These are phyloP conservation scores for Spea hammondii DNA, from an alignment of 2,797 vertebrate genomes.

Conservation along the genomic window DNA sequence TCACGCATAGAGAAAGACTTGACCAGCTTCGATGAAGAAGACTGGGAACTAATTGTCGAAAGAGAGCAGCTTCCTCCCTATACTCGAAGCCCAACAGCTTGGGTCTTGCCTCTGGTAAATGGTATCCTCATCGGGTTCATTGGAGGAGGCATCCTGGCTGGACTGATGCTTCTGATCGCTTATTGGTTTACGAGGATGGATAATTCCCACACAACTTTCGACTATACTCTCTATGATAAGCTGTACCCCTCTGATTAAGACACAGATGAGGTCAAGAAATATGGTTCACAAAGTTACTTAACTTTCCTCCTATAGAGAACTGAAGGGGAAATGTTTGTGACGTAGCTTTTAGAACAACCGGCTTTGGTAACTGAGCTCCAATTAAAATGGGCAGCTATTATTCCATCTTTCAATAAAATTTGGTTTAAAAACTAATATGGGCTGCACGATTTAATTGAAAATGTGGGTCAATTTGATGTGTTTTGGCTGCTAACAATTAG, in stretches of 20 bases:
- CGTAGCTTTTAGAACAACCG: no score
- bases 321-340: no score
- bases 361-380: no score
- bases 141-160: slow-evolving; percentile 53
- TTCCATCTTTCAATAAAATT: no score
- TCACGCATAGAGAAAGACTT: neutral
- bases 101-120: slow-evolving; percentile 65
- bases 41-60: slow-evolving; percentile 71
- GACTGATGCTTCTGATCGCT: neutral
- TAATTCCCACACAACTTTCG: neutral
- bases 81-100: slow-evolving; percentile 61
- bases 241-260: neutral
- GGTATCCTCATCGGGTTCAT: slow-evolving; percentile 73
- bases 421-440: no score
- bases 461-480: no score
- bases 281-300: neutral
- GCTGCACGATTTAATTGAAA: no score
- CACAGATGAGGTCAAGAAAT: neutral
- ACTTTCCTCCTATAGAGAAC: no score
- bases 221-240: neutral
- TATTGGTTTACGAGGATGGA: neutral
- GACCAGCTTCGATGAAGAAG: slow-evolving; percentile 55
- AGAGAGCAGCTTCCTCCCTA: slow-evolving; percentile 60
- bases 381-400: no score
- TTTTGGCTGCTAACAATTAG: no score